Conservation (phyloP, 2,113 vertebrate genomes). For the Corvus cornix region DNA sequence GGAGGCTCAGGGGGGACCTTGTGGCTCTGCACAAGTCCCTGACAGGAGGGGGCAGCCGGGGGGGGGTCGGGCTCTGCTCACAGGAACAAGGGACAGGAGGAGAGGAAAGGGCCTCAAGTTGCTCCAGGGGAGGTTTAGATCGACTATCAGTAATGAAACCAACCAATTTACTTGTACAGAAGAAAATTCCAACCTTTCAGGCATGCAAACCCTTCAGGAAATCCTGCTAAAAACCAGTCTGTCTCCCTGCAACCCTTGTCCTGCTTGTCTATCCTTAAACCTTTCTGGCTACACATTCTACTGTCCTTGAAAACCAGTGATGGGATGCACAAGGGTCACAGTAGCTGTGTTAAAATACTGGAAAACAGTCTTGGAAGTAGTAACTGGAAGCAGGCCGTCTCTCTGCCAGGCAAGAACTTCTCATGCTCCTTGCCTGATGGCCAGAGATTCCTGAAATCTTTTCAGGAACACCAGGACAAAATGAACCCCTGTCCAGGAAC, state of each 20-base stretch:
- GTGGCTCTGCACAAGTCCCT: not conserved
- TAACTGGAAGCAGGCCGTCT: fast-evolving
- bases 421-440: not conserved
- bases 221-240: not conserved
- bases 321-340: not conserved
- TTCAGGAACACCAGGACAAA: not conserved
- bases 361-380: not conserved
- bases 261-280: not conserved
- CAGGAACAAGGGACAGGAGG: not conserved
- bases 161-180: not conserved
- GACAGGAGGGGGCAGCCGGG: not conserved
- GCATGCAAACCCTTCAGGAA: not conserved
- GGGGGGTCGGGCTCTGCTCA: not conserved
- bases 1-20: not conserved
- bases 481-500: not conserved
- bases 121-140: not conserved
- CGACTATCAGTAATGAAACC: not conserved
- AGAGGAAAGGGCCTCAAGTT: not conserved
- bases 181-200: not conserved
- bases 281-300: not conserved
- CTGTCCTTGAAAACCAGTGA: not conserved
- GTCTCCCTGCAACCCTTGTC: not conserved
- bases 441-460: not conserved
- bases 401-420: not conserved
- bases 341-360: not conserved